Conservation (phyloP, 2,888 invertebrate genomes). For the Dryococelus australis region DNA sequence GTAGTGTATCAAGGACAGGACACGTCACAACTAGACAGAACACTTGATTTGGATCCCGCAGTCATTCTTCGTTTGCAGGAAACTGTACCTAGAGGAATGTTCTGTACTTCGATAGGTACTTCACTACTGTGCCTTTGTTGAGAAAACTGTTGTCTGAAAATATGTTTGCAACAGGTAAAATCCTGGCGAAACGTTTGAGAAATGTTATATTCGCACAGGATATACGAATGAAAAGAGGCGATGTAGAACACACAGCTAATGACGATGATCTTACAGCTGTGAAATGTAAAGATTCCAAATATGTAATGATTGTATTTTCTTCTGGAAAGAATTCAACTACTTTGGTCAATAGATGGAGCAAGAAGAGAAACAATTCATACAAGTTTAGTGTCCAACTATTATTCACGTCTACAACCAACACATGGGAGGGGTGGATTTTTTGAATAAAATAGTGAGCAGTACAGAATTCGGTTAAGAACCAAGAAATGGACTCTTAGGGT, state of each 20-base stretch:
- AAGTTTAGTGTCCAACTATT: not conserved
- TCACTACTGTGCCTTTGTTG: not conserved
- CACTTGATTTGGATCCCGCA: constrained; percentile 46
- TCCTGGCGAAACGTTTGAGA: not conserved
- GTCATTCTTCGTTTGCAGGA: constrained; percentile 38
- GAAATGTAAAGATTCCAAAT: not conserved
- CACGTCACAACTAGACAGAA: constrained; percentile 44
- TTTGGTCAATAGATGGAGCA: not conserved
- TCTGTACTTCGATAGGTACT: not conserved
- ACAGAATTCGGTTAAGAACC: not conserved
- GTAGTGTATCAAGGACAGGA: constrained; percentile 51
- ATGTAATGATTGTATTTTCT: not conserved
- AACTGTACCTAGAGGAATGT: not conserved
- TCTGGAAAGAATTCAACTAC: not conserved
- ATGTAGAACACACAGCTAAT: not conserved
- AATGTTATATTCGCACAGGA: not conserved
- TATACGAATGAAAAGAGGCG: not conserved
- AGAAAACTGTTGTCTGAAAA: not conserved
- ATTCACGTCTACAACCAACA: not conserved
- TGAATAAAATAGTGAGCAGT: not conserved
- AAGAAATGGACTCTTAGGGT: not conserved
- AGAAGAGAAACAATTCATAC: not conserved
- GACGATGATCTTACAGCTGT: not conserved
- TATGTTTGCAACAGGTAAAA: not conserved
- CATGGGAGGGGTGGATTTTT: not conserved